phyloP scores from a whole-genome alignment of 2,797 vertebrate species.

The Calcarius lapponicus region DNA sequence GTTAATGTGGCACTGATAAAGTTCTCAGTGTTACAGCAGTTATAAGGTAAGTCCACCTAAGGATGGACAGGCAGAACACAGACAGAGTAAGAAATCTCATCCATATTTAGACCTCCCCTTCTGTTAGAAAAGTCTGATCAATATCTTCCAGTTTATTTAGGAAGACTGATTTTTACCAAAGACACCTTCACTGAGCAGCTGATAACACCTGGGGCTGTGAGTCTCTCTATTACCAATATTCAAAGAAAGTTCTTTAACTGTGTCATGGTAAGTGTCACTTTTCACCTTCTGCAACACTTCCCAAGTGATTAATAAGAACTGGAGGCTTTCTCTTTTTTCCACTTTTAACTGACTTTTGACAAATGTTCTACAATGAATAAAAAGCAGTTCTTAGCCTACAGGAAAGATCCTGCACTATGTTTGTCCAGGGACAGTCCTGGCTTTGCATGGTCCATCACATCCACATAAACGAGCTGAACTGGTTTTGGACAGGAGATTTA shows the following conservation, averaged over 20 bases:
- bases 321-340: background rate
- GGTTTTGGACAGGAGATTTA: background rate
- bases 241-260: background rate
- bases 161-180: background rate
- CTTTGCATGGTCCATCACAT: background rate
- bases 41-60: background rate
- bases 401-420: background rate
- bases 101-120: background rate
- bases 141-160: background rate
- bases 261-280: background rate
- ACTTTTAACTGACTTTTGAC: background rate
- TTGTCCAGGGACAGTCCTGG: background rate
- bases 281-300: background rate
- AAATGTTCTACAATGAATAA: background rate
- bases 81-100: background rate
- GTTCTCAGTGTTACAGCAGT: background rate
- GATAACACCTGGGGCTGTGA: background rate
- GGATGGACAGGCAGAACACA: background rate
- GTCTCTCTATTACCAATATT: background rate
- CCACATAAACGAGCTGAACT: background rate
- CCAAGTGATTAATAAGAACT: background rate
- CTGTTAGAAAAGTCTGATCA: background rate
- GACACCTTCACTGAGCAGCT: background rate
- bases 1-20: background rate
- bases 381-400: background rate